These are phyloP conservation scores for Amitus sp. DNA, from an alignment of 2,888 invertebrate species.

Conservation along the genomic window DNA sequence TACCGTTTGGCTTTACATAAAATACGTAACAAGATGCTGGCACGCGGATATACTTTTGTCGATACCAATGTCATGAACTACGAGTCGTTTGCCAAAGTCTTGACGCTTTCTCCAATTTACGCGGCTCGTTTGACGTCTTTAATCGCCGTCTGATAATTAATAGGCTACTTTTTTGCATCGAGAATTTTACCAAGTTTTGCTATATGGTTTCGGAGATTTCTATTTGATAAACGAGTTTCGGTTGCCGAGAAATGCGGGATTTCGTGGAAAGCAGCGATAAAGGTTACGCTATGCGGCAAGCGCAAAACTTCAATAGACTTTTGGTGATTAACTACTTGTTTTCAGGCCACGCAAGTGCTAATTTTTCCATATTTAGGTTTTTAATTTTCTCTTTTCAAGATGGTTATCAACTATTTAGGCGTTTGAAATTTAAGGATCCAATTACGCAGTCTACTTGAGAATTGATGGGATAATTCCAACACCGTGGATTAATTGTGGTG, in stretches of 20 bases:
- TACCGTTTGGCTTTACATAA: constrained; percentile 6
- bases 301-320: constrained; percentile 19
- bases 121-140: constrained; percentile 5
- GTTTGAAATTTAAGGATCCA: too few relatives aligned
- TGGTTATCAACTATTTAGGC: too few relatives aligned
- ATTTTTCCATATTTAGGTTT: too few relatives aligned
- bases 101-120: constrained; percentile 25
- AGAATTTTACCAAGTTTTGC: too few relatives aligned
- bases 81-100: constrained; percentile 17
- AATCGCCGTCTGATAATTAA: too few relatives aligned
- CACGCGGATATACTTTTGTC: constrained; percentile 41
- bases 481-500: too few relatives aligned
- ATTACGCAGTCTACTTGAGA: too few relatives aligned
- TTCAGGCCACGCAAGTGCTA: too few relatives aligned
- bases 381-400: too few relatives aligned
- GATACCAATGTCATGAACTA: constrained; percentile 45
- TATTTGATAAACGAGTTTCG: not conserved
- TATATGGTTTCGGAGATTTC: not conserved
- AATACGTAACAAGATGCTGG: constrained; percentile 29
- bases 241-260: not conserved
- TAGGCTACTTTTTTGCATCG: too few relatives aligned
- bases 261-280: constrained; percentile 13
- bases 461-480: too few relatives aligned
- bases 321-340: constrained; percentile 24
- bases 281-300: constrained; percentile 28